Conservation (phyloP, 2,888 invertebrate genomes). For the Corbicula japonica region DNA sequence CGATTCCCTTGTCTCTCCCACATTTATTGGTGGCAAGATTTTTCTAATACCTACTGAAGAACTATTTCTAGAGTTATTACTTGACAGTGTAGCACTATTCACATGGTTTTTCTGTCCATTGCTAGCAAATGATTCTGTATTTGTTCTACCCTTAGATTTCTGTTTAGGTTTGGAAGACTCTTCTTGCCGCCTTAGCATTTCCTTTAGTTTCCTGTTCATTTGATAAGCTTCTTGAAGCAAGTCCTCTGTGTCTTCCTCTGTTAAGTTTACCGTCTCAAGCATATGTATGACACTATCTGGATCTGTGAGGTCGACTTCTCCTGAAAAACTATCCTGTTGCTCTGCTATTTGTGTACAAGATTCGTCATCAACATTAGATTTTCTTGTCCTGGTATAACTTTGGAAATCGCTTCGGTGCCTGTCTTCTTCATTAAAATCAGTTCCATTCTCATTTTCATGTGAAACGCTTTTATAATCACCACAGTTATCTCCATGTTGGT, state of each 20-base stretch:
- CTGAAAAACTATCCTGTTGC: too few species aligned
- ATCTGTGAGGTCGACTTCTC: constrained; percentile 67
- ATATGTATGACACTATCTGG: constrained; percentile 74
- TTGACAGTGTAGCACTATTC: constrained; percentile 33
- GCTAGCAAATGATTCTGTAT: background rate
- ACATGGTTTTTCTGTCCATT: constrained; percentile 26
- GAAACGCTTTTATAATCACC: background rate
- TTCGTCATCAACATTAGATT: too few species aligned
- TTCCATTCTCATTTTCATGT: background rate
- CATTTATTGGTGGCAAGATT: constrained; percentile 55
- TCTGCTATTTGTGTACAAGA: too few species aligned
- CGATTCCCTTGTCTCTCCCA: constrained; percentile 29
- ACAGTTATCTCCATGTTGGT: background rate
- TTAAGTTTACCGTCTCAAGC: constrained; percentile 74
- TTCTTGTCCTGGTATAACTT: too few species aligned
- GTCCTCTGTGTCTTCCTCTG: constrained; percentile 80
- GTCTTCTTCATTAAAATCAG: background rate
- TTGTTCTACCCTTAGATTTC: constrained; percentile 27
- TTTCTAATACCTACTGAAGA: constrained; percentile 47
- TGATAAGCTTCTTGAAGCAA: constrained; percentile 78
- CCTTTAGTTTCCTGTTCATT: constrained; percentile 77
- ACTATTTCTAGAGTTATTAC: constrained; percentile 36
- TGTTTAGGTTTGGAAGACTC: constrained; percentile 36
- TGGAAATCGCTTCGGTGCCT: too few species aligned
- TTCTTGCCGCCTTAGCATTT: constrained; percentile 72